Base-by-base conservation (phyloP, 2,888 invertebrate species). In the Argynnis bischoffii region DNA sequence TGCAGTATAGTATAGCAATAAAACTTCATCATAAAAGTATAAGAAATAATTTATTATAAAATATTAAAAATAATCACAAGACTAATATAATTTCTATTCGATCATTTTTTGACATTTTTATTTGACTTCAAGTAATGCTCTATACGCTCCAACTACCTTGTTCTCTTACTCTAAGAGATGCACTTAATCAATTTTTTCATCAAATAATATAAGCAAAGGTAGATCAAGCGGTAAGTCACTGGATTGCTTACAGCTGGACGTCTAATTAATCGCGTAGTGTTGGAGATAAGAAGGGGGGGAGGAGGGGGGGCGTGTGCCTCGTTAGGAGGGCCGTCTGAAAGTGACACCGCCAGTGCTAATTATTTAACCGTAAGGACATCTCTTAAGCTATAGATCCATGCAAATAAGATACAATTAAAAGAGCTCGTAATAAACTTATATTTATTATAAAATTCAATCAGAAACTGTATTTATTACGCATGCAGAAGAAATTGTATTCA, bases 331-430 rank as follows among this genome's bases (percentile, higher is more conserved):
- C 74, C 81, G 83, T 89, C 90, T 91, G 91, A 88, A 90, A 89
- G 81, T 91, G 91, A 91, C 91, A 91, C 90, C 88, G 75, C 70
- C 77, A 72, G 74, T 77, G 86, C 87, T 90, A 91, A 91, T 92
- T 92, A 89, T 86, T 90, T 90, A 87, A 83, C 82, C 78, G 80
- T 74, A 81, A 87, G 86, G 86, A 88, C 85, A 81, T 83, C 83
- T 82, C 76, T 77, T 60, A 63, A 68, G 60, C 69, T 59, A 69
- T 50, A 68, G 69, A 70, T 70, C 67, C 69, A 70, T 71, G 71
- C 67, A 65, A 69, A 71, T 67, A 57, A 63, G 60, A 47, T 60
- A 53, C 61, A 67, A 57, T 67, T 56, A 70, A 64, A 61, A 55
- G 13, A 26, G 59, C 46, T 48, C 57, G 50, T 41, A 16, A 21